Conservation (phyloP, 2,888 invertebrate genomes). For the Gymnoscelis rufifasciata region DNA sequence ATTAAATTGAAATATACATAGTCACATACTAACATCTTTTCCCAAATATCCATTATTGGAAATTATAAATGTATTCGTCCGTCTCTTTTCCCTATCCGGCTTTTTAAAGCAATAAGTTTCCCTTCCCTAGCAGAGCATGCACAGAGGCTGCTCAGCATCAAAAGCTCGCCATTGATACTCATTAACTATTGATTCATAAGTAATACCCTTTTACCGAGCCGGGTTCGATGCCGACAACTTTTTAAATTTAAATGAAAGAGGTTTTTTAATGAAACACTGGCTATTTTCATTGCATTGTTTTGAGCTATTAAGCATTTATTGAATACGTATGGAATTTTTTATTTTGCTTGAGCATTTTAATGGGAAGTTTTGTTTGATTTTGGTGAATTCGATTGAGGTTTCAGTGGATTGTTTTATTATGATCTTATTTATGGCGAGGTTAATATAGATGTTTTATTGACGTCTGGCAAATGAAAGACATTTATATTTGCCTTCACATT, state of each 20-base stretch:
- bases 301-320: constrained; percentile 18
- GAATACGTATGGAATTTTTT: constrained; percentile 11
- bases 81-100: background rate
- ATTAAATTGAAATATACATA: too few species aligned
- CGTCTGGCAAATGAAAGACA: too few species aligned
- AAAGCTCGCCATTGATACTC: constrained; percentile 74
- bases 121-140: constrained; percentile 47
- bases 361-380: background rate
- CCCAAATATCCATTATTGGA: too few species aligned
- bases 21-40: too few species aligned
- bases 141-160: constrained; percentile 64
- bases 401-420: too few species aligned
- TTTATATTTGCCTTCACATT: too few species aligned
- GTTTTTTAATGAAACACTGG: constrained; percentile 48
- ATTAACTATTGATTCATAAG: constrained; percentile 79
- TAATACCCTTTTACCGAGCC: constrained; percentile 71
- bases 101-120: background rate
- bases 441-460: too few species aligned
- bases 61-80: too few species aligned
- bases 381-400: too few species aligned
- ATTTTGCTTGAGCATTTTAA: background rate
- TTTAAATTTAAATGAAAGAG: constrained; percentile 69
- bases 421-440: too few species aligned
- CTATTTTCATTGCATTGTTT: constrained; percentile 21
- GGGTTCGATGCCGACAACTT: constrained; percentile 58